Evolutionary conservation across 2,113 vertebrate species (phyloP), one percentile per base, ranked within the genome.

Genomic region (Desmodus rotundus): DNA sequence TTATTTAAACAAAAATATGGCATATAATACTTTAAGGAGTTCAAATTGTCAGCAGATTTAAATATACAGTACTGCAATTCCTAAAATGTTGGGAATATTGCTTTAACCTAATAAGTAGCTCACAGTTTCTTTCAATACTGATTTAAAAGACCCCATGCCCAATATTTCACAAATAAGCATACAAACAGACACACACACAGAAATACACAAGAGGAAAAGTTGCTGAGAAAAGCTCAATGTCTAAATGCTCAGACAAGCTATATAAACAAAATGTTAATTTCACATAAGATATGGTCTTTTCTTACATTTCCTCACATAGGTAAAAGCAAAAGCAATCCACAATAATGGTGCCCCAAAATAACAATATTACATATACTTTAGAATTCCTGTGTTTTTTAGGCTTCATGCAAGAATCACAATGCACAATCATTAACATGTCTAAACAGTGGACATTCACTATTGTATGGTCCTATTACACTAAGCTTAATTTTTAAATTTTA

Each of bases 301-400:
- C 67, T 74, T 63, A 67, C 19, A 74, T 88, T 93, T 96, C n/a
- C 52, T 89, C 65, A 89, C n/a, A 63, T 70, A 63, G 20, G 31
- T 86, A 74, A 96, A 96, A 94, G 77, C 80, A 93, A 96, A 96
- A 95, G 81, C 45, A 95, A 87, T 92, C 83, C 90, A 92, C 19
- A 94, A 78, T 26, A 84, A 38, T 70, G 45, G 33, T 52, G 52
- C 33, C 77, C 77, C 87, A 80, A 54, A 96, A 93, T 81, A 61
- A 74, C 80, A 89, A 41, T 67, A 90, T 38, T 65, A 65, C 20
- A 91, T 94, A 68, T 50, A 73, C 54, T 78, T 96, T 41, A 73
- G 72, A 96, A 96, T 74, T 41, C 33, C 85, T 87, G 9, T 65
- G 38, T 67, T 88, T 95, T 91, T 91, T 56, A 82, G 19, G 83